Conservation (phyloP, 2,113 vertebrate genomes). For the Pteropus alecto region DNA sequence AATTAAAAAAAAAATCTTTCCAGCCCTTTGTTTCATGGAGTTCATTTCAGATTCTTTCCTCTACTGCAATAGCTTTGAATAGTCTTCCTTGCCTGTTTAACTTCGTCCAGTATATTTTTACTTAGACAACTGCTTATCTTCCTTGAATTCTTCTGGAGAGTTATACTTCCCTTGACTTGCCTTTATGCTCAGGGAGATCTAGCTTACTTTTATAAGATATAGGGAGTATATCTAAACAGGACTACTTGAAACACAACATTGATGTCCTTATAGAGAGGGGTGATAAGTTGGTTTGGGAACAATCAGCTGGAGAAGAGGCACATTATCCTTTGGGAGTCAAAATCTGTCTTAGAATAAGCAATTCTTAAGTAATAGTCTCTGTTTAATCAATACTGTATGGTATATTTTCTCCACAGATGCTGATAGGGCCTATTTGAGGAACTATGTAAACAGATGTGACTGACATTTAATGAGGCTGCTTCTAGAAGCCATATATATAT, state of each 20-base stretch:
- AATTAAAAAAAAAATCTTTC: no score
- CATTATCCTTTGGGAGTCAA: not conserved
- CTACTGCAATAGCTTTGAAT: not conserved
- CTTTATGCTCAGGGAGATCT: not conserved
- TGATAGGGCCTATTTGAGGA: not conserved
- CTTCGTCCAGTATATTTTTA: not conserved
- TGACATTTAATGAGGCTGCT: constrained; percentile 5
- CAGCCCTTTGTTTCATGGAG: not conserved
- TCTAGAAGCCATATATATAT: not conserved
- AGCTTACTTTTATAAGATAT: not conserved
- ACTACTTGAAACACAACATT: not conserved
- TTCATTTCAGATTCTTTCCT: not conserved
- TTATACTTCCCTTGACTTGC: not conserved
- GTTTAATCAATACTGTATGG: not conserved
- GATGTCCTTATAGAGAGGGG: not conserved
- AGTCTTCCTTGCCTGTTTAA: not conserved
- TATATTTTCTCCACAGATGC: not conserved
- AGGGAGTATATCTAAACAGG: not conserved
- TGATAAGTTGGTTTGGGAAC: not conserved
- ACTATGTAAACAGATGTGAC: not conserved
- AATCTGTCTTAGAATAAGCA: constrained; percentile 3
- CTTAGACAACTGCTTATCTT: not conserved
- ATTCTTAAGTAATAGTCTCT: not conserved
- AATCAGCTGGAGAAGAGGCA: not conserved
- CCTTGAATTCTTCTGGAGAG: not conserved